Base-by-base conservation (phyloP, 2,888 invertebrate genomes). In the Lampropteryx suffumata region DNA sequence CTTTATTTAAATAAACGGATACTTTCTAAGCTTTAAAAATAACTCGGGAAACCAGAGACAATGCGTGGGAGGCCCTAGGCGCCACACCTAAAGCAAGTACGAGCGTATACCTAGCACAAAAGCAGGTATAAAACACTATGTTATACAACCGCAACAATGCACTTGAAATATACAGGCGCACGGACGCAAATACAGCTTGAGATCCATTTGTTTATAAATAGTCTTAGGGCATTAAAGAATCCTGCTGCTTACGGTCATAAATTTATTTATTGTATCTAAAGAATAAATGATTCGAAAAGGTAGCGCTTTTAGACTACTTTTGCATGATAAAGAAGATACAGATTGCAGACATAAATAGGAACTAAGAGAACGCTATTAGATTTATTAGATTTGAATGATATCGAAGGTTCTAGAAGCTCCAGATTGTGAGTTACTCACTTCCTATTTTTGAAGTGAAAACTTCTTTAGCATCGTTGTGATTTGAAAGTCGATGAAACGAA, bases 131-230 rank as follows among this genome's bases (percentile, higher is more conserved):
- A 10, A 50, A 34, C 34, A 34, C 36, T 24, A 37, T 17, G 50
- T 34, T 32, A 35, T 41, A 48, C 29, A 48, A 33, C 39, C 59
- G 64, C 57, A 71, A 70, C 71, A 76, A 73, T 75, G 64, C 70
- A 68, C 67, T 71, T 64, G 54, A 61, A 60, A 62, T 61, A 67
- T 59, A 65, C 61, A 57, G 55, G 47, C 10, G 36, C 26, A 35
- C 24, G 24, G 30, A 56, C 48, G 48, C 49, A 49, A 51, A 55
- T 50, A 57, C 43, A 35, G 35, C 41, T 40, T 48, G 39, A 49
- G 50, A 41, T 50, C 30, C 53, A 53, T 54, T 59, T 63, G 58
- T 59, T 61, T 59, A 52, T 49, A 57, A 60, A 55, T 46, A 42
- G 17, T 10, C 1, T 7, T 5, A 36, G 33, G 27, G n/a, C 21